phyloP scores from a whole-genome alignment of 64 coral and sea anemone genomes.

The Orbicella faveolata region DNA sequence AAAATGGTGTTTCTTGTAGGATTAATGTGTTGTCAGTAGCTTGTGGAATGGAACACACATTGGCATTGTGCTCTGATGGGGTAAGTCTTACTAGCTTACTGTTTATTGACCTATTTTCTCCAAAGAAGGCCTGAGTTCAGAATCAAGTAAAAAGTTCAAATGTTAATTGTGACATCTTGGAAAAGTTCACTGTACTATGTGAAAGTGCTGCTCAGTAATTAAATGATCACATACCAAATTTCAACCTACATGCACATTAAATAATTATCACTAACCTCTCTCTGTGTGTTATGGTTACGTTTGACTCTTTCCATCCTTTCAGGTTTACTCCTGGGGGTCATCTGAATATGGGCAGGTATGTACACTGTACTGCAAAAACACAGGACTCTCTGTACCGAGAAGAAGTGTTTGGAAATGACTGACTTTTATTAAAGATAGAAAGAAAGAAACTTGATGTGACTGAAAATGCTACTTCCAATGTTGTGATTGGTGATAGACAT shows the following conservation, averaged over 20 bases:
- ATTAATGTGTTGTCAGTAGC: slow-evolving; percentile 99
- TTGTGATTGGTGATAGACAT: no score
- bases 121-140: not conserved
- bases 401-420: no score
- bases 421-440: not conserved
- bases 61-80: slow-evolving; percentile 87
- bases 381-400: no score
- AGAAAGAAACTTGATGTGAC: no score
- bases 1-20: slow-evolving; percentile 48
- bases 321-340: slow-evolving; percentile 97
- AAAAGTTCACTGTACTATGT: no score
- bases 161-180: no score
- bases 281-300: not conserved
- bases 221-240: no score
- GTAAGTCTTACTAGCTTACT: slow-evolving; percentile 36
- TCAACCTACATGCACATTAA: no score
- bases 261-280: no score
- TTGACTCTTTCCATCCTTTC: not conserved
- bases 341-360: slow-evolving; percentile 98
- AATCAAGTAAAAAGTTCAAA: no score
- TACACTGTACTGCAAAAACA: not conserved
- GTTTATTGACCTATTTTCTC: not conserved
- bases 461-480: no score
- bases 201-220: no score
- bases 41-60: slow-evolving; percentile 92